phyloP scores from a whole-genome alignment of 2,888 invertebrate species.

The Ceriagrion tenellum region DNA sequence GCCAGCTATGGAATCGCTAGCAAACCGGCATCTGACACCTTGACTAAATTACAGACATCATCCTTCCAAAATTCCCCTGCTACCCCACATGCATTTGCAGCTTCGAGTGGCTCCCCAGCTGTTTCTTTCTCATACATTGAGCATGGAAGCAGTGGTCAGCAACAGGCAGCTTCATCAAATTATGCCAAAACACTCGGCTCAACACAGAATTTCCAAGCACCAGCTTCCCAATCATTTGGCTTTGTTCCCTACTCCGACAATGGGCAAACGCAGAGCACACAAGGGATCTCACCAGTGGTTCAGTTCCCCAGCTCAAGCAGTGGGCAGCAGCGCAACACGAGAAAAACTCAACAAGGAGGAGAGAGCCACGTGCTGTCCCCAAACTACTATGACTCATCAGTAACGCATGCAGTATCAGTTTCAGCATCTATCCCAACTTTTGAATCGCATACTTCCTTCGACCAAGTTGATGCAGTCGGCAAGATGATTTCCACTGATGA shows the following conservation, averaged over 20 bases:
- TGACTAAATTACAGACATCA: neutral
- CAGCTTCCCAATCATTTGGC: conserved; percentile 54
- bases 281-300: conserved; percentile 29
- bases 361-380: conserved; percentile 68
- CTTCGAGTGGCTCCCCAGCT: conserved; percentile 52
- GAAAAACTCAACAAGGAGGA: conserved; percentile 34
- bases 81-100: conserved; percentile 46
- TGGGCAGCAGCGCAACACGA: conserved; percentile 18
- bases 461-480: neutral
- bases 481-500: conserved; percentile 6
- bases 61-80: conserved; percentile 18
- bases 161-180: conserved; percentile 31
- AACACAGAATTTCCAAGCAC: conserved; percentile 50
- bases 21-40: conserved; percentile 30
- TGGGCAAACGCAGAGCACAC: conserved; percentile 36
- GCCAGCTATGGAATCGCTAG: conserved; percentile 8
- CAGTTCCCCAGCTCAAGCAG: conserved; percentile 41
- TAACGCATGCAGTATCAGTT: conserved; percentile 14
- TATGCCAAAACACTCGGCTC: neutral
- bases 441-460: conserved; percentile 54
- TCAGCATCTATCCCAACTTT: conserved; percentile 61
- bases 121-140: conserved; percentile 59
- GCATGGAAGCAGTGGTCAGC: conserved; percentile 32
- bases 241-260: conserved; percentile 57
- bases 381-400: conserved; percentile 68